Evolutionary conservation across 1,140 invertebrate species (phyloP).

Genomic region (Onthophagus taurus): DNA sequence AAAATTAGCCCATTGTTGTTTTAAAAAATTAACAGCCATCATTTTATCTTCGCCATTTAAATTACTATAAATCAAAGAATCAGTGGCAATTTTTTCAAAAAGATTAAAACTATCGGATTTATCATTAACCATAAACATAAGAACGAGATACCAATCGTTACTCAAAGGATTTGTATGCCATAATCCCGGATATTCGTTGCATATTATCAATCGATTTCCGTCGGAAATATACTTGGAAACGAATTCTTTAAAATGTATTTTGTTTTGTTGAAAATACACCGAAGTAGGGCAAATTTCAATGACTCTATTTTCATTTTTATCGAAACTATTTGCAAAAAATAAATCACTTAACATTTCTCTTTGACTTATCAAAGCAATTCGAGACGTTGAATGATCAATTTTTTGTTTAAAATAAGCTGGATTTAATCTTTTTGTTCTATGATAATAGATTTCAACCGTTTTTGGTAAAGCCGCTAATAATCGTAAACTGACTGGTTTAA

Average conservation of each 20-base stretch:
- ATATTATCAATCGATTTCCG: no score
- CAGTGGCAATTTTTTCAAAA: no score
- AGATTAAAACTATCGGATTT: no score
- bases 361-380: not conserved
- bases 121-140: slow-evolving; percentile 44
- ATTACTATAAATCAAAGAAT: no score
- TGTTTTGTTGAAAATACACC: not conserved
- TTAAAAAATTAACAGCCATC: no score
- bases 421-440: no score
- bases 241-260: slow-evolving; percentile 29
- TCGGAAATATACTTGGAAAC: slow-evolving; percentile 44
- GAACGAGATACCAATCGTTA: slow-evolving; percentile 63
- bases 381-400: not conserved
- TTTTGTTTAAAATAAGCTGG: no score
- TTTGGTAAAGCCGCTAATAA: no score
- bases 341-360: not conserved
- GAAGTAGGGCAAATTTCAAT: not conserved
- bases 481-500: no score
- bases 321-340: not conserved
- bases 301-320: not conserved
- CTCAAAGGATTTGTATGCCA: slow-evolving; percentile 54
- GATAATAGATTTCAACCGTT: no score
- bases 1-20: no score
- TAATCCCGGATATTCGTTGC: slow-evolving; percentile 56
- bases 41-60: no score